Conservation (phyloP, 2,113 vertebrate species). For the Psilopsiagon aymara region DNA sequence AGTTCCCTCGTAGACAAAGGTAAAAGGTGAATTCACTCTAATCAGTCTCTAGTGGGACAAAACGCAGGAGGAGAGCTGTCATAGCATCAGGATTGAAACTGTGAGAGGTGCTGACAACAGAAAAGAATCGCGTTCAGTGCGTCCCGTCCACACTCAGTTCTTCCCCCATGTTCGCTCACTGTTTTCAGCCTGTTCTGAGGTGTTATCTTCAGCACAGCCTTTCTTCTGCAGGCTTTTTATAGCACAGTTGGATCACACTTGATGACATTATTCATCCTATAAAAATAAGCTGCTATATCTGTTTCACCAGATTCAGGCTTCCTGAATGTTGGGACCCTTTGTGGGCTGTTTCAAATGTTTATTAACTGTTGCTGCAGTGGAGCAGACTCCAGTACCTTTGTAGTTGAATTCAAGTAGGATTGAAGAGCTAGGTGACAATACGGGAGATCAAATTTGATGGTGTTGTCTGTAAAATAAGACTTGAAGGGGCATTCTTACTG, state of each 20-base stretch:
- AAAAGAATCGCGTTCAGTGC: background rate
- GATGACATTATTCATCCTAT: background rate
- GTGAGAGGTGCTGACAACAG: background rate
- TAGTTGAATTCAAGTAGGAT: background rate
- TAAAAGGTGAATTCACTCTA: constrained; percentile 67
- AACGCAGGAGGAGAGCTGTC: background rate
- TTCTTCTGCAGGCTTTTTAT: background rate
- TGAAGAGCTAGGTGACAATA: background rate
- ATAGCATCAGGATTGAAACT: background rate
- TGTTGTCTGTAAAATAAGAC: background rate
- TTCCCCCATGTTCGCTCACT: background rate
- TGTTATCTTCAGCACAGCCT: background rate
- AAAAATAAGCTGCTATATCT: background rate
- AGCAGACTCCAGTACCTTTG: background rate
- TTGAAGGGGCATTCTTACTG: background rate
- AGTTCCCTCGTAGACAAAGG: constrained; percentile 97
- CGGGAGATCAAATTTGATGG: background rate
- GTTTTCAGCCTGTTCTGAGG: background rate
- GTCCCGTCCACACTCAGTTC: background rate
- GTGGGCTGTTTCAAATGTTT: background rate
- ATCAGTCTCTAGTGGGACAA: background rate
- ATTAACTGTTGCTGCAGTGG: background rate
- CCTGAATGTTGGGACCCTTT: background rate
- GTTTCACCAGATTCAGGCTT: background rate
- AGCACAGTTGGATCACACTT: background rate